A percentile compares a stretch with the other conserved stretches of the same genome.
Conservation (phyloP, 2,888 invertebrate species). For the Cordilura impudica region DNA sequence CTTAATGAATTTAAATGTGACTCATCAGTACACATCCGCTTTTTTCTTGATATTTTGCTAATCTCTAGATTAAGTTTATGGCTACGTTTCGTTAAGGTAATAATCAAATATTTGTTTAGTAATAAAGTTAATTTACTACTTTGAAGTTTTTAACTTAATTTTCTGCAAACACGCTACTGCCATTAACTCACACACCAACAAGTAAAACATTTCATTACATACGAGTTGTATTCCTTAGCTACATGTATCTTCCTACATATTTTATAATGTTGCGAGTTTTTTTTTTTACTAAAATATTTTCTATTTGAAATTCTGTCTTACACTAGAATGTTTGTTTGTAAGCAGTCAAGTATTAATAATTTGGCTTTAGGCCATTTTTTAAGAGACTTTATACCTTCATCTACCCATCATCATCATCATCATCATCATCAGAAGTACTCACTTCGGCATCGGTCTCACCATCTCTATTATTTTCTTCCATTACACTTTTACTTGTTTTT, state of each 20-base stretch:
- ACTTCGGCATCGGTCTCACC: slow-evolving; percentile 53
- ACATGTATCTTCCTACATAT: too few species aligned
- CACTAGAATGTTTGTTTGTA: slow-evolving; percentile 39
- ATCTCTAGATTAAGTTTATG: not conserved
- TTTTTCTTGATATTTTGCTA: not conserved
- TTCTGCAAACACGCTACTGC: slow-evolving; percentile 47
- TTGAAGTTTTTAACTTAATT: slow-evolving; percentile 49
- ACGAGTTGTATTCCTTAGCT: too few species aligned
- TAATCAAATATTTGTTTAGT: slow-evolving; percentile 37
- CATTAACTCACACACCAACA: slow-evolving; percentile 1
- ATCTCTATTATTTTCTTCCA: slow-evolving; percentile 52
- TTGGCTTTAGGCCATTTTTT: slow-evolving; percentile 38
- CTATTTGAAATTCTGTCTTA: slow-evolving; percentile 10
- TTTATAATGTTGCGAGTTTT: not conserved
- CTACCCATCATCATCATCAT: slow-evolving; percentile 31
- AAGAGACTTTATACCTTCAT: slow-evolving; percentile 1
- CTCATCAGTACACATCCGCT: slow-evolving; percentile 54
- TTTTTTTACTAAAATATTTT: not conserved
- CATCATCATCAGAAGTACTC: slow-evolving; percentile 1
- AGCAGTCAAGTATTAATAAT: slow-evolving; percentile 49
- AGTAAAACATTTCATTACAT: too few species aligned
- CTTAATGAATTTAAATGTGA: slow-evolving; percentile 61
- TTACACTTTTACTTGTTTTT: slow-evolving; percentile 58
- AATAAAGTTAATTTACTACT: slow-evolving; percentile 51
- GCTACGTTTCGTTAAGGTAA: not conserved